Evolutionary conservation across 2,797 vertebrate species (phyloP).

Genomic region (Arctocebus calabarensis): DNA sequence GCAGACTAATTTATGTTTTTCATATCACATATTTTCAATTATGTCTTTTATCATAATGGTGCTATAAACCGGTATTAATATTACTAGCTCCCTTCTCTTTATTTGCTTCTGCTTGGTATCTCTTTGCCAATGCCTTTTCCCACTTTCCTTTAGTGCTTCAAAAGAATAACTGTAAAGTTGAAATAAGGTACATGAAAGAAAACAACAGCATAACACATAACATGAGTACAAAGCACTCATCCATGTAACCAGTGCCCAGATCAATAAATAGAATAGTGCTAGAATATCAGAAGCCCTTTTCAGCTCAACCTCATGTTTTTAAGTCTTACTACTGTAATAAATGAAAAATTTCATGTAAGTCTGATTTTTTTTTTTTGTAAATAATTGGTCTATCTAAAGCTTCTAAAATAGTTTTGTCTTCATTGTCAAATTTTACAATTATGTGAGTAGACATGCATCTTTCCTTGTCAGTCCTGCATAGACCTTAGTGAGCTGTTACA

Average conservation of each 20-base stretch:
- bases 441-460: neutral
- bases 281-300: conserved; percentile 17
- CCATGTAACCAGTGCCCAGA: neutral
- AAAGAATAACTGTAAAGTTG: neutral
- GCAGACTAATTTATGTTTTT: neutral
- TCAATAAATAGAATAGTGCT: neutral
- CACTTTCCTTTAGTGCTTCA: conserved; percentile 2
- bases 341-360: conserved; percentile 37
- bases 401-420: conserved; percentile 33
- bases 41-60: neutral
- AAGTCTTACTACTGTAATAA: neutral
- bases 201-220: neutral
- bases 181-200: conserved; percentile 23
- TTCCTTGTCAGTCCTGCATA: conserved; percentile 12
- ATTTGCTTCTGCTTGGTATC: neutral
- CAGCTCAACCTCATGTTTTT: neutral
- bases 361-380: neutral
- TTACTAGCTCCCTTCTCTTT: neutral
- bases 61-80: neutral
- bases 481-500: neutral
- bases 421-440: neutral
- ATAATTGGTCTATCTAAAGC: neutral
- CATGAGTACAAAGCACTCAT: neutral
- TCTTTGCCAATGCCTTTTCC: conserved; percentile 10
- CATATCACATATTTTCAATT: neutral